phyloP scores from a whole-genome alignment of 2,113 vertebrate genomes.

The Nothoprocta perdicaria region DNA sequence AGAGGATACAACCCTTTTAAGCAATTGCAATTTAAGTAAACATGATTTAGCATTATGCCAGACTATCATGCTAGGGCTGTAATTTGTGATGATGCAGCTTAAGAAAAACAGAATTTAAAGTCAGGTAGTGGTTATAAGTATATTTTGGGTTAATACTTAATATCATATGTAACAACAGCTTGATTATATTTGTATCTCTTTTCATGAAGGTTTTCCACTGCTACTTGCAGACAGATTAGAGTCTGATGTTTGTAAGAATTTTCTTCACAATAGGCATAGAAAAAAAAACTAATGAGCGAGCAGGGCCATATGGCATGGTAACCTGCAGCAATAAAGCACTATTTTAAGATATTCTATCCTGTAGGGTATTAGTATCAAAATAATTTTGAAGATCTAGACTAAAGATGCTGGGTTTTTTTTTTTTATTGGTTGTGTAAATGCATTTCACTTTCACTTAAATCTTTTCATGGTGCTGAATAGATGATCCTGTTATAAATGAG shows the following conservation, averaged over 20 bases:
- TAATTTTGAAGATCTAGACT: background rate
- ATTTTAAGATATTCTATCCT: background rate
- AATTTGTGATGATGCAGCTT: background rate
- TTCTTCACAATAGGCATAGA: background rate
- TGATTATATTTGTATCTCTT: background rate
- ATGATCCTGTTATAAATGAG: background rate
- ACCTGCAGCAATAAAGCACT: background rate
- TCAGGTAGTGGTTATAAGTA: background rate
- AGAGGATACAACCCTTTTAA: background rate
- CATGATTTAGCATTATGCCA: background rate
- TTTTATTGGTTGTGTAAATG: background rate
- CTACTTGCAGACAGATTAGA: background rate
- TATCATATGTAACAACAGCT: background rate
- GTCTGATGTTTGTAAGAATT: background rate
- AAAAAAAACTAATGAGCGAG: background rate
- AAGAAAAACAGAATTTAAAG: background rate
- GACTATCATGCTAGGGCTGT: background rate
- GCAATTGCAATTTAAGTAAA: background rate
- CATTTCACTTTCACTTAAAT: background rate
- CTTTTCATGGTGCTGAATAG: background rate
- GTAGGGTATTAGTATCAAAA: background rate
- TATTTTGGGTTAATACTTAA: background rate
- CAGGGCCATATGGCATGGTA: background rate
- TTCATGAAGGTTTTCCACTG: background rate
- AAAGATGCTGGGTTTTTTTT: background rate